Conservation (phyloP, 2,113 vertebrate species). For the pig (Sus scrofa) region DNA sequence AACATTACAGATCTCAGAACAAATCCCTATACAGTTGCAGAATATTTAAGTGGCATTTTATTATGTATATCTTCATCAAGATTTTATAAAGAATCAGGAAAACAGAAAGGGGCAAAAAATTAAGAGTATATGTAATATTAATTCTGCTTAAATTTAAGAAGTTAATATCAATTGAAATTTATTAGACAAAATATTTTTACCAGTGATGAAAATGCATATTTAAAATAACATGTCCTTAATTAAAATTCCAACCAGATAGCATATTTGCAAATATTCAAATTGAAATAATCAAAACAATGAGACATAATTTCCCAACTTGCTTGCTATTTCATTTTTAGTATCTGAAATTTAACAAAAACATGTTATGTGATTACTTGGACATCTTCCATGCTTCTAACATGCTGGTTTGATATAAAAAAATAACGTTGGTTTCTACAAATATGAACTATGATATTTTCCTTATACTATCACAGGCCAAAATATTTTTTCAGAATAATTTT, state of each 20-base stretch:
- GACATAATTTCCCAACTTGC: background rate
- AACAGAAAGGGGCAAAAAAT: background rate
- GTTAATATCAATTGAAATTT: conserved; percentile 30
- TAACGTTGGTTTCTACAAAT: conserved; percentile 45
- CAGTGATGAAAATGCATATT: background rate
- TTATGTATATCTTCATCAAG: background rate
- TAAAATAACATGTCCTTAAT: conserved; percentile 14
- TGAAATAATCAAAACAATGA: conserved; percentile 63
- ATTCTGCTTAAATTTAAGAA: background rate
- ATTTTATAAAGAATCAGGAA: background rate
- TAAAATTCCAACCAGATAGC: conserved; percentile 37
- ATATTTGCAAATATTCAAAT: conserved; percentile 68
- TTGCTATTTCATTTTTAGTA: conserved; percentile 46
- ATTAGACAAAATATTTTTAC: background rate
- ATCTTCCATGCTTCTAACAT: background rate
- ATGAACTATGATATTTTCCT: conserved; percentile 36
- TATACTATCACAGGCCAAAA: background rate
- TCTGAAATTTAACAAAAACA: conserved; percentile 60
- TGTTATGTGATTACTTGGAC: conserved; percentile 46
- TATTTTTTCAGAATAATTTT: conserved; percentile 18
- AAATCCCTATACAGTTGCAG: background rate
- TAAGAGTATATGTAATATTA: background rate
- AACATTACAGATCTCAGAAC: background rate
- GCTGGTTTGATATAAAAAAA: conserved; percentile 50
- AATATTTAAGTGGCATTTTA: conserved; percentile 38